These are phyloP conservation scores for Phyto melanocephala DNA, from an alignment of 2,888 invertebrate genomes.

Conservation along the genomic window DNA sequence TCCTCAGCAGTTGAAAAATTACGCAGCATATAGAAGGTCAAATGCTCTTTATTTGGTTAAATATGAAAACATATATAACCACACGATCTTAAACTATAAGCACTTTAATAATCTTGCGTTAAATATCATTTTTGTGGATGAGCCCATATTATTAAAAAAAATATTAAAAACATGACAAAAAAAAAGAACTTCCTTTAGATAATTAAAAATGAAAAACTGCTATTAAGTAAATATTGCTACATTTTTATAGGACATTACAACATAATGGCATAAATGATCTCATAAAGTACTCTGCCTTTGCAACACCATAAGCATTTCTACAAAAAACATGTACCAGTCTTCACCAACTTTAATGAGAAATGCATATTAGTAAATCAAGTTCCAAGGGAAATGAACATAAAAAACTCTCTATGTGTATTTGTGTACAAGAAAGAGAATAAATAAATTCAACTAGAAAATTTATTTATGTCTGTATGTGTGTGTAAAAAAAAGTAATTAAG, in stretches of 20 bases:
- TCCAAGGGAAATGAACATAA: slow-evolving; percentile 8
- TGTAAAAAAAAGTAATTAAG: neutral
- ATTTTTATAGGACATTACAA: slow-evolving; percentile 39
- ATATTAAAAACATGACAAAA: slow-evolving; percentile 23
- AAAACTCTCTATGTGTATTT: neutral
- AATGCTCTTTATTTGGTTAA: too few species aligned
- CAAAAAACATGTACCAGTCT: neutral
- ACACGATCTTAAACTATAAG: too few species aligned
- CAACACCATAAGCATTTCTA: neutral
- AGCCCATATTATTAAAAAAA: too few species aligned
- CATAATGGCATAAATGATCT: slow-evolving; percentile 45
- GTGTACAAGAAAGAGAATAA: neutral
- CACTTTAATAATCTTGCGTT: too few species aligned
- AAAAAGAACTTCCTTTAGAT: slow-evolving; percentile 36
- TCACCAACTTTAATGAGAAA: neutral
- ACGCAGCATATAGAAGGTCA: too few species aligned
- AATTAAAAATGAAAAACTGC: slow-evolving; percentile 55
- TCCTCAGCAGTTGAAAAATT: too few species aligned
- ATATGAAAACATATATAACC: neutral
- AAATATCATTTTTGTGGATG: too few species aligned
- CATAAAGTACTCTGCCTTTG: neutral
- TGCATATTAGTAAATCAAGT: slow-evolving; percentile 47
- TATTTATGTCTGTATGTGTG: neutral
- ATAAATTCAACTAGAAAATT: slow-evolving; percentile 49
- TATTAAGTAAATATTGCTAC: slow-evolving; percentile 24